Percentiles rank a stretch among this genome's conserved stretches.
Conservation (phyloP, 2,113 vertebrate species). For the Thryonomys swinderianus region DNA sequence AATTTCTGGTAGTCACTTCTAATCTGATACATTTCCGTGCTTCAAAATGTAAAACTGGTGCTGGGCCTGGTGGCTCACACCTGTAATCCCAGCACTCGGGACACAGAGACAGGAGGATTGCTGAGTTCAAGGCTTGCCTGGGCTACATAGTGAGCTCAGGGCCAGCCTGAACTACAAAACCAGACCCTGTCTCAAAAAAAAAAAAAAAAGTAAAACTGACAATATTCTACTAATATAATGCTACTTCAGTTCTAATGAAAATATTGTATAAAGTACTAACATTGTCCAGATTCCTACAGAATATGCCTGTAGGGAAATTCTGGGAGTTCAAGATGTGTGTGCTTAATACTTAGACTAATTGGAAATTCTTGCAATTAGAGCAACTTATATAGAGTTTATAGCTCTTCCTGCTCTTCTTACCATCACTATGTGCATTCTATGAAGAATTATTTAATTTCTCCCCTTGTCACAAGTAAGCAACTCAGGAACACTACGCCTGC, state of each 20-base stretch:
- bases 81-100: no score
- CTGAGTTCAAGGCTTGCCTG: no score
- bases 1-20: background rate
- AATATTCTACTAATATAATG: background rate
- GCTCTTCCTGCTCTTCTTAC: conserved; percentile 45
- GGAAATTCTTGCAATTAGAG: conserved; percentile 58
- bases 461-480: conserved; percentile 64
- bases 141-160: no score
- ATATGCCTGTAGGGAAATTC: conserved; percentile 51
- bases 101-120: no score
- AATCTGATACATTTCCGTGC: background rate
- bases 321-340: conserved; percentile 40
- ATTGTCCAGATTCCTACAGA: background rate
- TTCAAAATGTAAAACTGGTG: conserved; percentile 39
- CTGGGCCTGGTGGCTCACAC: no score
- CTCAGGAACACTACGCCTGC: conserved; percentile 45
- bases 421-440: conserved; percentile 54
- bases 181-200: no score
- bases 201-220: conserved; percentile 21
- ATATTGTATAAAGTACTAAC: background rate
- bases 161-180: no score
- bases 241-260: conserved; percentile 20
- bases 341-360: conserved; percentile 40
- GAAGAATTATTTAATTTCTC: conserved; percentile 69
- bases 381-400: conserved; percentile 61